A percentile compares a stretch with the other conserved stretches of the same genome.
These are phyloP conservation scores for Sminthurinus aureus DNA, from an alignment of 2,888 invertebrate species.

Conservation along the genomic window DNA sequence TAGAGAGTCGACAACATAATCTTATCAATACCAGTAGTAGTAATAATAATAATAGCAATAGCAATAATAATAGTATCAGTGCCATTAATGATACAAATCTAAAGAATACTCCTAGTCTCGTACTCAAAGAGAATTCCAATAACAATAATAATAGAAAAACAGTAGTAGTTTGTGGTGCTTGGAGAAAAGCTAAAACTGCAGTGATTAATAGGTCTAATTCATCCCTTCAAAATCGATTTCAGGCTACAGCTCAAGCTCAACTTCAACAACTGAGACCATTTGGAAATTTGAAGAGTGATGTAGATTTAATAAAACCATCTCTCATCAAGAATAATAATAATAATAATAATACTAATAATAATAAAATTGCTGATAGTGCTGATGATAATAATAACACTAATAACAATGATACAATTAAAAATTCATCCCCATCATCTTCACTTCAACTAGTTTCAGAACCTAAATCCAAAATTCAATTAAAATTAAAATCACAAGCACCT, in stretches of 20 bases:
- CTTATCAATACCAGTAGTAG: background rate
- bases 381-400: background rate
- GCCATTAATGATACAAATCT: background rate
- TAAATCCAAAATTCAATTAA: background rate
- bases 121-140: background rate
- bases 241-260: background rate
- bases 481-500: background rate
- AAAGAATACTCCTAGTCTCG: background rate
- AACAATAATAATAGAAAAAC: background rate
- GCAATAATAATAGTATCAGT: background rate
- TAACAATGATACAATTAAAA: too few relatives aligned
- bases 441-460: background rate
- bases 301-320: background rate
- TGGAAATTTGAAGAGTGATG: background rate
- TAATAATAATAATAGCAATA: background rate
- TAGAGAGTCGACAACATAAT: background rate
- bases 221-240: background rate
- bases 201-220: constrained; percentile 1
- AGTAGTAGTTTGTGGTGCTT: background rate
- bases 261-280: background rate
- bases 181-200: constrained; percentile 14
- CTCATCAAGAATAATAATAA: background rate
- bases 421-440: too few relatives aligned
- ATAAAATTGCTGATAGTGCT: background rate
- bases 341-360: constrained; percentile 12